Percentiles rank a stretch among this genome's conserved stretches.
Evolutionary conservation across 2,888 invertebrate genomes (phyloP).

Genomic region (Rhodophaea formosa): DNA sequence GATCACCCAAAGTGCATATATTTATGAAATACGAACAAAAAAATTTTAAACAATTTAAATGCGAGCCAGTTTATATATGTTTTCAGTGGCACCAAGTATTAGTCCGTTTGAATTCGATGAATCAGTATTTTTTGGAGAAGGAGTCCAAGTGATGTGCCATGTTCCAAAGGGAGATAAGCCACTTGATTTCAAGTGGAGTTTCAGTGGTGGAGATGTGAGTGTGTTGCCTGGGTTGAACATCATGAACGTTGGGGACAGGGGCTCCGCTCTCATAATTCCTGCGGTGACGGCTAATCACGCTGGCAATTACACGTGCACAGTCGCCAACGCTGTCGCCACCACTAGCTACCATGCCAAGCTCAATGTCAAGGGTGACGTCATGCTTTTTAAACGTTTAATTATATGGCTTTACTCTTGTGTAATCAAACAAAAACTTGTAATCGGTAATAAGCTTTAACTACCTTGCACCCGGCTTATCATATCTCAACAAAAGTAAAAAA

Average conservation of each 20-base stretch:
- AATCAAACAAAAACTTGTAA: not conserved
- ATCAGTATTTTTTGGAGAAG: conserved; percentile 80
- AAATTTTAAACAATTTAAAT: not conserved
- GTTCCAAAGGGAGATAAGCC: conserved; percentile 86
- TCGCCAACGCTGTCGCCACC: conserved; percentile 83
- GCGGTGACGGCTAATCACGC: conserved; percentile 85
- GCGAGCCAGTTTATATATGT: conserved; percentile 28
- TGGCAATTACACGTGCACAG: conserved; percentile 86
- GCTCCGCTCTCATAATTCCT: conserved; percentile 85
- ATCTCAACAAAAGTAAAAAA: not conserved
- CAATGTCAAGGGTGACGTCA: conserved; percentile 82
- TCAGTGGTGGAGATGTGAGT: conserved; percentile 83
- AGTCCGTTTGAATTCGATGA: conserved; percentile 82
- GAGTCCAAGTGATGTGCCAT: conserved; percentile 81
- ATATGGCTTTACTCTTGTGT: conserved; percentile 7
- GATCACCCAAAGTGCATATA: conserved; percentile 2
- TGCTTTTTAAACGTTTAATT: conserved; percentile 10
- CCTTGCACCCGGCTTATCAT: conserved; percentile 7
- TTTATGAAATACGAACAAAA: not conserved
- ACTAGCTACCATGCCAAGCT: conserved; percentile 82
- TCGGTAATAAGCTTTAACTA: conserved; percentile 10
- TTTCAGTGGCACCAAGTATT: conserved; percentile 82
- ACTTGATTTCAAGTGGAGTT: conserved; percentile 87
- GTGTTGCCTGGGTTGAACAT: conserved; percentile 82
- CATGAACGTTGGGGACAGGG: conserved; percentile 83